These are phyloP conservation scores for Centropus bengalensis DNA, from an alignment of 2,113 vertebrate genomes.

Conservation along the genomic window DNA sequence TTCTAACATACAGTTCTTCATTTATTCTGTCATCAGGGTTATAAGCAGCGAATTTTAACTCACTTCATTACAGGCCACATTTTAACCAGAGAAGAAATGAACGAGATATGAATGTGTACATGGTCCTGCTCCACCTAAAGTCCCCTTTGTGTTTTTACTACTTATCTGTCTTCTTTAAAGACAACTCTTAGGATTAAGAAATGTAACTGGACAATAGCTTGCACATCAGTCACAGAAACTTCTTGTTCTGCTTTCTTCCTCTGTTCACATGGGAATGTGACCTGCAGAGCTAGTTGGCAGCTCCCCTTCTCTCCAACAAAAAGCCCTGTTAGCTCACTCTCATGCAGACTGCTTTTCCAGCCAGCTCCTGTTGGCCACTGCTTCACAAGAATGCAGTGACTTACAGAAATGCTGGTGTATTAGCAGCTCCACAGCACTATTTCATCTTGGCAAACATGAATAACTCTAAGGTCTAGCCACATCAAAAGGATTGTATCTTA, in stretches of 20 bases:
- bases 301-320: not conserved
- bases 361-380: not conserved
- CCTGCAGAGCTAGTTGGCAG: constrained; percentile 48
- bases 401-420: not conserved
- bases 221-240: not conserved
- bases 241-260: not conserved
- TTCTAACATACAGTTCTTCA: not conserved
- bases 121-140: not conserved
- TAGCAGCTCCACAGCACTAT: not conserved
- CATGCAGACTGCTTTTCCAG: not conserved
- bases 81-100: not conserved
- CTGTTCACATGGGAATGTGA: not conserved
- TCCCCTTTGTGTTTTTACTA: not conserved
- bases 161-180: not conserved
- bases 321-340: not conserved
- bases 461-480: not conserved
- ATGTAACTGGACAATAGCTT: not conserved
- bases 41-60: not conserved
- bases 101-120: not conserved
- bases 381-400: not conserved
- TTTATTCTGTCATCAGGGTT: not conserved
- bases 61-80: not conserved
- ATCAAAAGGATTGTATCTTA: not conserved
- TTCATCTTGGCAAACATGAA: not conserved
- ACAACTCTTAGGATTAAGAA: not conserved